These are phyloP conservation scores for Sceloporus undulatus DNA, from an alignment of 2,113 vertebrate species.

Conservation along the genomic window DNA sequence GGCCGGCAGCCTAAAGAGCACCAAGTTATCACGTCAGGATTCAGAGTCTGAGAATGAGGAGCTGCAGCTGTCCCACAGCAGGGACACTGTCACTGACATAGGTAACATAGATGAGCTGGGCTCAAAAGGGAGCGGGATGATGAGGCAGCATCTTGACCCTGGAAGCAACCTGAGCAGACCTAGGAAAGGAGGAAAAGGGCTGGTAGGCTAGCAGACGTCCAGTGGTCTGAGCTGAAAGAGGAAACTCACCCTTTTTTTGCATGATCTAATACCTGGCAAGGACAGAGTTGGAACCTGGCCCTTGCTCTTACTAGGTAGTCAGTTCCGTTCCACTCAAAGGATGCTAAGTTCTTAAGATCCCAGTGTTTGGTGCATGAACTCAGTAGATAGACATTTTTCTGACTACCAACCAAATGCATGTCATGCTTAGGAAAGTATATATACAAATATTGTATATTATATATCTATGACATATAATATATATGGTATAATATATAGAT, in stretches of 20 bases:
- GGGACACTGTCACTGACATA: constrained; percentile 98
- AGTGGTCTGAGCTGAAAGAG: not conserved
- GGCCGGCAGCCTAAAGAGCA: constrained; percentile 98
- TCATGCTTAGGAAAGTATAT: constrained; percentile 52
- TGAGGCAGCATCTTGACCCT: constrained; percentile 68
- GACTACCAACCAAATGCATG: constrained; percentile 38
- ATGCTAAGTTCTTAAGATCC: constrained; percentile 47
- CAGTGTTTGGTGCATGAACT: constrained; percentile 53
- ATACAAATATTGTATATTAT: constrained; percentile 31
- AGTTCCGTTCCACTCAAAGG: not conserved
- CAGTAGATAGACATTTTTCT: constrained; percentile 54
- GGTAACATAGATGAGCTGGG: constrained; percentile 86
- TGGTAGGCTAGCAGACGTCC: constrained; percentile 19
- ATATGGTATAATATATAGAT: constrained; percentile 20
- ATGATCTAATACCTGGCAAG: constrained; percentile 38
- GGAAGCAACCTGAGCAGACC: constrained; percentile 51
- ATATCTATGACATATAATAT: constrained; percentile 25
- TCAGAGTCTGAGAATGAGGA: constrained; percentile 99
- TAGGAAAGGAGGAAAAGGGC: constrained; percentile 46
- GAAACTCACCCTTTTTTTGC: constrained; percentile 22
- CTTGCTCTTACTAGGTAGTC: not conserved
- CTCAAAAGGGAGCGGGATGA: constrained; percentile 78
- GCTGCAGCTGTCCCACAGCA: constrained; percentile 95
- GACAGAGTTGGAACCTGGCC: not conserved
- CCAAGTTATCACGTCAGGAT: constrained; percentile 97